These are phyloP conservation scores for Arbacia lixula DNA, from an alignment of 53 echinoderm and acorn worm genomes.

Conservation along the genomic window DNA sequence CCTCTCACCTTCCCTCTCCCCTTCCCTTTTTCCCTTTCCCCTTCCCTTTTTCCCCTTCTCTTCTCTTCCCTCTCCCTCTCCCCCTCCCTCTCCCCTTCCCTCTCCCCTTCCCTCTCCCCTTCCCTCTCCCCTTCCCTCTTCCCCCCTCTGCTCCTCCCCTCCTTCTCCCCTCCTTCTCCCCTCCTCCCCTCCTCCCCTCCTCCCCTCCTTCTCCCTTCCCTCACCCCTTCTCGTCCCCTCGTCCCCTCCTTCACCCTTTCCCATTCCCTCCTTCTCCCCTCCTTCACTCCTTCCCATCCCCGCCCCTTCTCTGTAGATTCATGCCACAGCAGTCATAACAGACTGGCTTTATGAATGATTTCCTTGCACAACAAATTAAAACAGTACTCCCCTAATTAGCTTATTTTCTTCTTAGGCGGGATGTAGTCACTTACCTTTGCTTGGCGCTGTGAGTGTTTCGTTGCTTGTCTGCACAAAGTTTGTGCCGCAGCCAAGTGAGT, in stretches of 20 bases:
- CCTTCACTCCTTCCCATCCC: not conserved
- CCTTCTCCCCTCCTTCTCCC: not conserved
- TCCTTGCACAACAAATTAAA: conserved; percentile 54
- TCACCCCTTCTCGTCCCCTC: not conserved
- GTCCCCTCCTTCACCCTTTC: not conserved
- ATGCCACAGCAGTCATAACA: conserved; percentile 37
- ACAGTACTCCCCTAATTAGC: conserved; percentile 28
- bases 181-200: not conserved
- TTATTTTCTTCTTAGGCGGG: conserved; percentile 51
- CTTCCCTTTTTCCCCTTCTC: too few relatives aligned
- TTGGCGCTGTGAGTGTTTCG: conserved; percentile 13
- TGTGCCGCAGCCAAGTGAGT: not conserved
- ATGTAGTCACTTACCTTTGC: conserved; percentile 39
- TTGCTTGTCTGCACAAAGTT: conserved; percentile 11
- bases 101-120: not conserved
- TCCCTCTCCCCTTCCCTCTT: not conserved
- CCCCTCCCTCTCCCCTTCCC: too few relatives aligned
- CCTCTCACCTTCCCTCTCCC: too few relatives aligned
- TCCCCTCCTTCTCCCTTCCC: not conserved
- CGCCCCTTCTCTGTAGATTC: not conserved
- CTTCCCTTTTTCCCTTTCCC: too few relatives aligned
- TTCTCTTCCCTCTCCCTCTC: too few relatives aligned
- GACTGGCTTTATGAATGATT: conserved; percentile 50
- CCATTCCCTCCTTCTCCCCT: not conserved
- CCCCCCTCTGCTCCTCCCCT: not conserved